Percentiles rank a stretch among this genome's conserved stretches.
Evolutionary conservation across 2,888 invertebrate species (phyloP).

Genomic region (Clivina fossor): DNA sequence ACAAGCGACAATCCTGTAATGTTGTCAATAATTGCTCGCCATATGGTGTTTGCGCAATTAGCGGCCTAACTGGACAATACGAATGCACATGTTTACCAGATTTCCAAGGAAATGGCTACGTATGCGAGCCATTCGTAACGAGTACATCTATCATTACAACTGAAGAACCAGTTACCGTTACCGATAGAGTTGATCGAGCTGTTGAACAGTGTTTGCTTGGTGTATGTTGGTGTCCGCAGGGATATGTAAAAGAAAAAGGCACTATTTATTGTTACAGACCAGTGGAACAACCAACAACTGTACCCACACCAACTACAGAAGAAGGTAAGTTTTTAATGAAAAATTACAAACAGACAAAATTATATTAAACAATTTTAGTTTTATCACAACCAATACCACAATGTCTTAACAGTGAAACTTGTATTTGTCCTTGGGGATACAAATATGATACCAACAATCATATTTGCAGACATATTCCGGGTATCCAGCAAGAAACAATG

Average conservation of each 20-base stretch:
- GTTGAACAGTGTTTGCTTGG: conserved; percentile 51
- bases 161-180: conserved; percentile 23
- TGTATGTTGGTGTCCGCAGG: conserved; percentile 63
- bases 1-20: conserved; percentile 54
- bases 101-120: conserved; percentile 57
- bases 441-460: conserved; percentile 47
- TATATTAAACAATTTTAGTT: conserved; percentile 46
- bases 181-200: conserved; percentile 37
- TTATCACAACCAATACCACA: conserved; percentile 50
- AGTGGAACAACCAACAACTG: conserved; percentile 35
- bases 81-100: conserved; percentile 57
- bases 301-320: background rate
- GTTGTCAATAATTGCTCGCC: conserved; percentile 61
- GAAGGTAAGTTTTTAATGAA: background rate
- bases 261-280: conserved; percentile 44
- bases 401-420: conserved; percentile 51
- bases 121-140: conserved; percentile 49
- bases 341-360: conserved; percentile 4
- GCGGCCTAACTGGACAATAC: conserved; percentile 47
- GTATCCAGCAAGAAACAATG: conserved; percentile 51
- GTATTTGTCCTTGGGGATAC: conserved; percentile 55
- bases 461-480: conserved; percentile 50
- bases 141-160: conserved; percentile 39
- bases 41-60: conserved; percentile 54
- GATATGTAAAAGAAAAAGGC: conserved; percentile 51